Evolutionary conservation across 2,797 vertebrate genomes (phyloP).

Genomic region (Arrhamphus sclerolepis): DNA sequence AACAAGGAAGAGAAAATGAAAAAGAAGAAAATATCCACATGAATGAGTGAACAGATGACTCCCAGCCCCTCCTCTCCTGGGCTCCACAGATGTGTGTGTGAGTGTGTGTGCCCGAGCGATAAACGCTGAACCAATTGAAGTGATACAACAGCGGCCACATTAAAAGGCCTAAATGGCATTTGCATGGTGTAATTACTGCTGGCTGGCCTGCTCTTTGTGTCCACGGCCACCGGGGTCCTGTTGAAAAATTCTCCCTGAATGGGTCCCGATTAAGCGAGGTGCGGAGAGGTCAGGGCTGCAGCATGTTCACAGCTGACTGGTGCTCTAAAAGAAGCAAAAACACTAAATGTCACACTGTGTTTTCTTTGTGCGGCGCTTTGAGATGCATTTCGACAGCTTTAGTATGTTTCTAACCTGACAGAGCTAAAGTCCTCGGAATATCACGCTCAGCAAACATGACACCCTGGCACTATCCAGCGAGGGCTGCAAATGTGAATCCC

Average conservation of each 20-base stretch:
- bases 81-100: constrained; percentile 85
- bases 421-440: constrained; percentile 32
- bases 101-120: constrained; percentile 82
- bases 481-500: constrained; percentile 64
- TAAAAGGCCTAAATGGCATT: constrained; percentile 88
- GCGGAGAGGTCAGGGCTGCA: constrained; percentile 83
- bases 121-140: constrained; percentile 89
- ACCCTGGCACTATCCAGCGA: constrained; percentile 56
- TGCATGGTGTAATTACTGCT: constrained; percentile 94
- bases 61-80: constrained; percentile 40
- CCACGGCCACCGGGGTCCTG: constrained; percentile 83
- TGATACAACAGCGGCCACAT: constrained; percentile 85
- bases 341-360: background rate
- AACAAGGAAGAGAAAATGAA: constrained; percentile 33
- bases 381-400: constrained; percentile 7
- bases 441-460: constrained; percentile 60
- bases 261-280: constrained; percentile 71
- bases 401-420: constrained; percentile 13
- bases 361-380: background rate
- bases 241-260: constrained; percentile 80
- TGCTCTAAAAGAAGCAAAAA: constrained; percentile 6
- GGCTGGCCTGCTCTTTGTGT: constrained; percentile 86
- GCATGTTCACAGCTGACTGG: constrained; percentile 42
- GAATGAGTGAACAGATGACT: constrained; percentile 58
- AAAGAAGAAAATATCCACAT: constrained; percentile 46